Evolutionary conservation across 2,888 invertebrate species (phyloP), one percentile per base, ranked within the genome.

Genomic region (Eilema caniola): DNA sequence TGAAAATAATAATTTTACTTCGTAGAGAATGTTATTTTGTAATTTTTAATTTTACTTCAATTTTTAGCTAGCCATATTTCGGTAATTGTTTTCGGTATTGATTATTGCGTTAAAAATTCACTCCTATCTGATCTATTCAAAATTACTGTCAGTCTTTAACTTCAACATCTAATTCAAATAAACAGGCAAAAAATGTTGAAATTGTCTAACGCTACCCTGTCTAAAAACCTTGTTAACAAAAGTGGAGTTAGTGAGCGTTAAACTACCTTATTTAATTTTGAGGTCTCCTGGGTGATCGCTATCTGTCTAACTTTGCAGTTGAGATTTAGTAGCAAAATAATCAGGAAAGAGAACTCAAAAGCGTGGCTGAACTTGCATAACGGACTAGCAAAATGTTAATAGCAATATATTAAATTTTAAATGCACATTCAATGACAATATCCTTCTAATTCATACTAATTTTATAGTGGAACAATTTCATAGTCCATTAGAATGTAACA

Each of bases 191-290:
- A 20, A 68, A 80, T 61, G 28, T 62, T 61, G 62, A 66, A 62
- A 23, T 20, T 53, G 60, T 66, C 59, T 59, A 53, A 20, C 16
- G 20, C 59, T 28, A 65, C 12, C 12, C 33, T 11, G 33, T 12
- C 68, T 72, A 76, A 78, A 76, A 74, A 71, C 28, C 65, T 53
- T 67, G 63, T 72, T 73, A 66, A 74, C 75, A 78, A 70, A 63
- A 66, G 47, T 23, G 33, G 79, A 84, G 81, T 82, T 81, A 78
- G 71, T 74, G 69, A 79, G 82, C 77, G 80, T 74, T 81, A 81
- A 87, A 86, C 47, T 47, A 47, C 20, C 76, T 80, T 84, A 87
- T 83, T 77, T 79, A 84, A 82, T 85, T 84, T 77, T 71, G 77
- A 77, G 79, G 37, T 62, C 79, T 81, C 78, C 41, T 24, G 77